These are phyloP conservation scores for Polypterus bichir DNA, from an alignment of 2,113 vertebrate species.

Conservation along the genomic window DNA sequence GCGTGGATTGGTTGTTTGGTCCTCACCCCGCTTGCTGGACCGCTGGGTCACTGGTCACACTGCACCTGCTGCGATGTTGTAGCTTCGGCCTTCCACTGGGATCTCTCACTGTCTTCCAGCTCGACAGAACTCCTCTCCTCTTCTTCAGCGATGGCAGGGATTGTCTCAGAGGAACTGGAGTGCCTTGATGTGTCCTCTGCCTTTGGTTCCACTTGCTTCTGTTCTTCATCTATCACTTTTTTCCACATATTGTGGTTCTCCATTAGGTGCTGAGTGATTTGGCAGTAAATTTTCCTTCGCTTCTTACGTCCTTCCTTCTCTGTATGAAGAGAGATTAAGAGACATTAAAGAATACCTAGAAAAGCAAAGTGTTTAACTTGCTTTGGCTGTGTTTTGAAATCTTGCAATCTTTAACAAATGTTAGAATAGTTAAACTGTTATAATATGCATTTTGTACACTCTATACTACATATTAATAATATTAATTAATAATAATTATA, in stretches of 20 bases:
- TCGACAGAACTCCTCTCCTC: constrained; percentile 55
- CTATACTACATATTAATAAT: no score
- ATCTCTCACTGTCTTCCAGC: constrained; percentile 46
- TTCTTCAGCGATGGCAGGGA: constrained; percentile 81
- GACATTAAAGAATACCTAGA: background rate
- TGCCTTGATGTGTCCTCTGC: constrained; percentile 40
- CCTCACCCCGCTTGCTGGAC: background rate
- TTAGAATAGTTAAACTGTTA: constrained; percentile 16
- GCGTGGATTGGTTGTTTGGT: background rate
- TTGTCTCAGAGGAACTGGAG: constrained; percentile 65
- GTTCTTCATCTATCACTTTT: constrained; percentile 78
- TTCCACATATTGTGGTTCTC: constrained; percentile 98
- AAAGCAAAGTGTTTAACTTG: background rate
- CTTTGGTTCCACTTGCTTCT: constrained; percentile 37
- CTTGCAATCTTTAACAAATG: constrained; percentile 25
- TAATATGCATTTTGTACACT: background rate
- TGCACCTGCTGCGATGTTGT: background rate
- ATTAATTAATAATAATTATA: no score
- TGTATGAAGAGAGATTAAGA: constrained; percentile 31
- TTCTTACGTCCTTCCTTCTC: constrained; percentile 68
- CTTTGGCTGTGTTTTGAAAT: constrained; percentile 8
- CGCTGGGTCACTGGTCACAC: background rate
- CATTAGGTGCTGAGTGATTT: constrained; percentile 84
- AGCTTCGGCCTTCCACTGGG: constrained; percentile 20
- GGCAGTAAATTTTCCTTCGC: constrained; percentile 81